These are phyloP conservation scores for Adelges cooleyi DNA, from an alignment of 1,140 invertebrate species.

Conservation along the genomic window DNA sequence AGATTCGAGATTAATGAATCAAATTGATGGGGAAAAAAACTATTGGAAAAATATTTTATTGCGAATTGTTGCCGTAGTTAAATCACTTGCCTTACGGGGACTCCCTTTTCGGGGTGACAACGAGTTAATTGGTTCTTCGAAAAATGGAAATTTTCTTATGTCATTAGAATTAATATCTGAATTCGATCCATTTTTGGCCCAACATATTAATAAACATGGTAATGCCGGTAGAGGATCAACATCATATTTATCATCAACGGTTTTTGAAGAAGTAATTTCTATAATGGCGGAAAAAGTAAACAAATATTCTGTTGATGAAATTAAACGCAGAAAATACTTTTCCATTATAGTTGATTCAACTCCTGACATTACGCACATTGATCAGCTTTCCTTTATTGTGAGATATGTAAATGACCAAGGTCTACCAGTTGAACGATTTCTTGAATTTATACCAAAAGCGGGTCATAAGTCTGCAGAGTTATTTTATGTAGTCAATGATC, in stretches of 20 bases:
- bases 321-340: conserved; percentile 4
- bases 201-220: conserved; percentile 35
- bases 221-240: conserved; percentile 37
- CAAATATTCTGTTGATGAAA: neutral
- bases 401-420: conserved; percentile 20
- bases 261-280: conserved; percentile 34
- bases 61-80: conserved; percentile 6
- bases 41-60: conserved; percentile 14
- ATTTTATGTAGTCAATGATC: conserved; percentile 8
- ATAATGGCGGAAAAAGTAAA: conserved; percentile 15
- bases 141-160: conserved; percentile 32
- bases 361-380: conserved; percentile 6
- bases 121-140: conserved; percentile 5
- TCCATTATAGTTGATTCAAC: conserved; percentile 17
- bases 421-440: conserved; percentile 16
- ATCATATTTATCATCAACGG: conserved; percentile 31
- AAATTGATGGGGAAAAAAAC: conserved; percentile 7
- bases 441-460: conserved; percentile 4
- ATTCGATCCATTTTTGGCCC: conserved; percentile 36
- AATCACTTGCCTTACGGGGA: neutral
- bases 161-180: conserved; percentile 36
- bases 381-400: conserved; percentile 23
- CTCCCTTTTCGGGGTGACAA: neutral
- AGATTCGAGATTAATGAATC: conserved; percentile 6
- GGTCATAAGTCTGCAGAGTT: conserved; percentile 23